A percentile compares a stretch with the other conserved stretches of the same genome.
These are phyloP conservation scores for Trinectes maculatus DNA, from an alignment of 2,113 vertebrate species.

Conservation along the genomic window DNA sequence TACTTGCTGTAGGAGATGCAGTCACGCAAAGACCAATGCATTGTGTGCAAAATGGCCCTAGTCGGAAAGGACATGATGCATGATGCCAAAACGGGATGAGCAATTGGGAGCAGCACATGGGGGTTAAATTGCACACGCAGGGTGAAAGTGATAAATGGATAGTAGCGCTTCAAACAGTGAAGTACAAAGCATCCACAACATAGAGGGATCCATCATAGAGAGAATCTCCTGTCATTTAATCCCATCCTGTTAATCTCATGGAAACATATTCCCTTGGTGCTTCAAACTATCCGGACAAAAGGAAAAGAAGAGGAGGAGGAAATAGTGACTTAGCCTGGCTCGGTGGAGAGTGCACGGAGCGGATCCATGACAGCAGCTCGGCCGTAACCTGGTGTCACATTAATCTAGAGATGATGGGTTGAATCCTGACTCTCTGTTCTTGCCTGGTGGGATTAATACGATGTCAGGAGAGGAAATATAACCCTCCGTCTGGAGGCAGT, in stretches of 20 bases:
- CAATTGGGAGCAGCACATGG: conserved; percentile 7
- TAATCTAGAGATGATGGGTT: conserved; percentile 61
- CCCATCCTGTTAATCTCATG: neutral
- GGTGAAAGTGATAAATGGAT: conserved; percentile 19
- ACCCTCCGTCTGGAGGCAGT: conserved; percentile 48
- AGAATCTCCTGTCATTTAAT: conserved; percentile 23
- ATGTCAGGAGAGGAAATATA: conserved; percentile 57
- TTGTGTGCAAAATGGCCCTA: conserved; percentile 4
- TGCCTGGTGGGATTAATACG: conserved; percentile 56
- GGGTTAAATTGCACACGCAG: conserved; percentile 15
- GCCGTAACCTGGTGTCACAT: conserved; percentile 56
- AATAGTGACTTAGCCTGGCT: neutral
- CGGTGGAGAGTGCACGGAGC: conserved; percentile 3
- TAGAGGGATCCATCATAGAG: conserved; percentile 3
- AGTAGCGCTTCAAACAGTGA: conserved; percentile 13
- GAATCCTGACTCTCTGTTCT: conserved; percentile 31
- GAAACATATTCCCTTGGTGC: conserved; percentile 21
- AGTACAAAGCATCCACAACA: conserved; percentile 27
- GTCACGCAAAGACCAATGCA: conserved; percentile 16
- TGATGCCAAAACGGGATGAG: conserved; percentile 6
- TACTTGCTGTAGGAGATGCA: conserved; percentile 11
- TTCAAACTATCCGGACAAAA: neutral
- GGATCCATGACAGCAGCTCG: conserved; percentile 22
- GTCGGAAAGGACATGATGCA: neutral
- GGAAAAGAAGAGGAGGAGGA: conserved; percentile 3